These are phyloP conservation scores for Ptilorrhoa leucosticta DNA, from an alignment of 2,113 vertebrate species.

Conservation along the genomic window DNA sequence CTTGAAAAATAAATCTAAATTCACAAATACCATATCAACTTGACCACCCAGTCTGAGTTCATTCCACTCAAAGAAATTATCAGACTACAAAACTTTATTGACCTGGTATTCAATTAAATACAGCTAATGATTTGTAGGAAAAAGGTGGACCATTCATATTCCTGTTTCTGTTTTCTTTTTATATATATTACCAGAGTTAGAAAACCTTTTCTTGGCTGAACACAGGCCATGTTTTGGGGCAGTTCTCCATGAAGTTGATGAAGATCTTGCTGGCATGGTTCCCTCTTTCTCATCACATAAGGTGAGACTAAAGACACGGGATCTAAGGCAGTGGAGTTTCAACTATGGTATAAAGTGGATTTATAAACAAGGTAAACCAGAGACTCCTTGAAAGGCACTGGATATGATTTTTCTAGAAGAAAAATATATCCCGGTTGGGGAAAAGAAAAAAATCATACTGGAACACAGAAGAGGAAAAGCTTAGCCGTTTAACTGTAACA, in stretches of 20 bases:
- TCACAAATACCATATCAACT: neutral
- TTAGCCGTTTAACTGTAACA: neutral
- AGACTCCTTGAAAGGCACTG: neutral
- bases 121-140: neutral
- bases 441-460: neutral
- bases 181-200: neutral
- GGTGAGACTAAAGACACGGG: neutral
- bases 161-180: neutral
- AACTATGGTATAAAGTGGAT: neutral
- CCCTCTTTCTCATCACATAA: neutral
- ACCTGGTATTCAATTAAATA: neutral
- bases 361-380: neutral
- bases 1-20: neutral
- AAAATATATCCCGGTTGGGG: fast-evolving
- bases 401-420: neutral
- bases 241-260: neutral
- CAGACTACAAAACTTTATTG: neutral
- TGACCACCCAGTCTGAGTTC: neutral
- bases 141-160: neutral
- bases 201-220: neutral
- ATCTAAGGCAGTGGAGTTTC: neutral
- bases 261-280: neutral
- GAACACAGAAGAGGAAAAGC: neutral
- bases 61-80: neutral
- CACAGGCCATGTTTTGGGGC: neutral